Base-by-base conservation (phyloP, 2,888 invertebrate species). In the Ferdinandea cuprea region DNA sequence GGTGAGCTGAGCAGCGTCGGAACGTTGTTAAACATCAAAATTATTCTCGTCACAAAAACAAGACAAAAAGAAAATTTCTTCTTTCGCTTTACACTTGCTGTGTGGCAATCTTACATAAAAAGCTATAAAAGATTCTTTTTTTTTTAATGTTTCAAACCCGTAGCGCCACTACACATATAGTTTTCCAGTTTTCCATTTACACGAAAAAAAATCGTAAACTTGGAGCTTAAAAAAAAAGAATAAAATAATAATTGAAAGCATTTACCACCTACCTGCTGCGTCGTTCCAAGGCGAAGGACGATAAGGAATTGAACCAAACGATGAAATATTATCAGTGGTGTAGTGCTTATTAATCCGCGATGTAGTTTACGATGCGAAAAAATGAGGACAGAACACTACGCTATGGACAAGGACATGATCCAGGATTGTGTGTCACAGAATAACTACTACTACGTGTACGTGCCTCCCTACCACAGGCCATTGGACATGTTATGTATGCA, bases 21-120 rank as follows among this genome's bases (percentile, higher is more conserved):
- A 61, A 54, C 4, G 73, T 50, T 63, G 46, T 28, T 46, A 11
- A 73, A 46, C 42, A 37, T 32, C n/a, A 9, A 25, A 15, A n/a
- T n/a, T n/a, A 17, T 32, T 46, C n/a, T 15, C 3, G 17, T 21
- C 40, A 58, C 30, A 40, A 50, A 50, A 66, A 50, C 13, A 66
- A 52, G 50, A n/a, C 52, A n/a, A 52, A 28, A 6, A 30, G 50
- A 50, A 50, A 71, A 59, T 71, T 52, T 59, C 48, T 71, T 40
- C 40, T 19, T 21, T 35, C 42, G 30, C 52, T 54, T 42, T 42
- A 19, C 52, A 17, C 52, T 52, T 42, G 30, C 32, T 21, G 19
- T 59, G 21, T n/a, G 32, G n/a, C 35, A 15, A 17, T 21, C 50
- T 1, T 25, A n/a, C n/a, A 11, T 40, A 52, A 15, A 28, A 50